These are phyloP conservation scores for Lepus oiostolus DNA, from an alignment of 2,797 vertebrate species.

Conservation along the genomic window DNA sequence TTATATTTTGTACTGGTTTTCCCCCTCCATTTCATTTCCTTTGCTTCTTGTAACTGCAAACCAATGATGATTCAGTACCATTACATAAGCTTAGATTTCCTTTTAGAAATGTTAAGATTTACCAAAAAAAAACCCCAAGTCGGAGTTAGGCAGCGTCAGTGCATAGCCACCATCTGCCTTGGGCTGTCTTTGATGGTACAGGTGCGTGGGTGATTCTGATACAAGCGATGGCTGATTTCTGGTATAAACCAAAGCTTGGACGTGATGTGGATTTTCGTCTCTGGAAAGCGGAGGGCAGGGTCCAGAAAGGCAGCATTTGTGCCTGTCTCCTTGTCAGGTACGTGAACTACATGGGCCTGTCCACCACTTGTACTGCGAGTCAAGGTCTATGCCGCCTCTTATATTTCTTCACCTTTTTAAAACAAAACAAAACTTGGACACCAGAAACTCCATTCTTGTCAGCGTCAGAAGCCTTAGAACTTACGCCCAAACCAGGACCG, in stretches of 20 bases:
- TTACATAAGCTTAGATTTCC: slow-evolving; percentile 19
- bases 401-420: neutral
- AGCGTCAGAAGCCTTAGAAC: neutral
- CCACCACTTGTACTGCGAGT: neutral
- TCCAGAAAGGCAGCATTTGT: neutral
- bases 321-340: neutral
- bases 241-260: neutral
- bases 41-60: slow-evolving; percentile 25
- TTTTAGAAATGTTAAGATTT: slow-evolving; percentile 20
- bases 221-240: neutral
- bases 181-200: neutral
- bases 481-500: neutral
- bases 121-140: neutral
- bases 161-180: neutral
- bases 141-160: neutral
- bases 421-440: neutral
- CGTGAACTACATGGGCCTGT: neutral
- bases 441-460: neutral
- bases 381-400: neutral
- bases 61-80: neutral
- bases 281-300: neutral
- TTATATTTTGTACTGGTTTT: slow-evolving; percentile 1
- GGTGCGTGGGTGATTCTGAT: neutral
- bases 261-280: neutral
- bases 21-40: neutral